phyloP scores from a whole-genome alignment of 2,113 vertebrate species.

The Urocynchramus pylzowi region DNA sequence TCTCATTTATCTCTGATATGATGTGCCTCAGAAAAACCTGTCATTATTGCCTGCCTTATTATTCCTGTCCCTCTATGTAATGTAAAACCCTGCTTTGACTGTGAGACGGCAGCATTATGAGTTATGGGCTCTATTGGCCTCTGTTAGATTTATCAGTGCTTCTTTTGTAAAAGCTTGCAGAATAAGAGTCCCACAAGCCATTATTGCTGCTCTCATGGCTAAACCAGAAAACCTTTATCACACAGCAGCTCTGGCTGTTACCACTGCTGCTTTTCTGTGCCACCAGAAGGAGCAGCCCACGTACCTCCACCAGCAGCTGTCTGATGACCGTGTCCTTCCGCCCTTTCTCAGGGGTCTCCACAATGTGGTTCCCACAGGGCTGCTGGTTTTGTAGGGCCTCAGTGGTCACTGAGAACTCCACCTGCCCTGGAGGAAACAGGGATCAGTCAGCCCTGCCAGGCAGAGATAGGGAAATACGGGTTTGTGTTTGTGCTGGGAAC shows the following conservation, averaged over 20 bases:
- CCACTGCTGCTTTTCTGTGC: background rate
- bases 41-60: background rate
- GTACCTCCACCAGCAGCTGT: constrained; percentile 79
- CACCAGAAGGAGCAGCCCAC: background rate
- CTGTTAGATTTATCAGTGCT: background rate
- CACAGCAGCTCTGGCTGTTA: background rate
- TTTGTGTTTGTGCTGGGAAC: background rate
- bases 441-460: background rate
- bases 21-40: background rate
- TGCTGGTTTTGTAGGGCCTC: constrained; percentile 31
- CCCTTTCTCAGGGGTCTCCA: constrained; percentile 73
- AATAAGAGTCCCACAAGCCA: background rate
- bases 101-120: background rate
- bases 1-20: background rate
- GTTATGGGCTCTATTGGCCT: background rate
- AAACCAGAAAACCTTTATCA: background rate
- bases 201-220: background rate
- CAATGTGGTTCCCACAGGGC: constrained; percentile 17
- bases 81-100: background rate
- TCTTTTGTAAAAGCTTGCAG: background rate
- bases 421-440: constrained; percentile 38
- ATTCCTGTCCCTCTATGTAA: background rate
- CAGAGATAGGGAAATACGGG: rapidly evolving
- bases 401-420: constrained; percentile 47
- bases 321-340: constrained; percentile 73